phyloP scores from a whole-genome alignment of 1,140 invertebrate species.

The Daktulosphaira vitifoliae region DNA sequence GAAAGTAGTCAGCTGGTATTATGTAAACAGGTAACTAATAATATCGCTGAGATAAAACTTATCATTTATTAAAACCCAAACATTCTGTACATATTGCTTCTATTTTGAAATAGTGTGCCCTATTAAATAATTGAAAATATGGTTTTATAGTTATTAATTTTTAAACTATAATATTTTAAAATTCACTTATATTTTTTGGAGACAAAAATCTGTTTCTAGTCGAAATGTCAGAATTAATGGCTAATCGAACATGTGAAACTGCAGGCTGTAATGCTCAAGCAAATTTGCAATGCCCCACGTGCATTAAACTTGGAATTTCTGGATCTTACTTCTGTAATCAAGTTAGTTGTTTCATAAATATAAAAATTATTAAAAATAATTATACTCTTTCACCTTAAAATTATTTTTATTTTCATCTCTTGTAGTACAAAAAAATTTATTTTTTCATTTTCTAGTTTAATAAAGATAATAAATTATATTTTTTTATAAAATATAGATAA shows the following conservation, averaged over 20 bases:
- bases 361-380: too few relatives aligned
- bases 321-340: conserved; percentile 92
- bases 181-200: too few relatives aligned
- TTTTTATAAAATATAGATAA: too few relatives aligned
- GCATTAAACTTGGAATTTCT: conserved; percentile 84
- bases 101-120: background rate
- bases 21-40: too few relatives aligned
- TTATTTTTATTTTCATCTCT: too few relatives aligned
- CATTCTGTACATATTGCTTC: background rate
- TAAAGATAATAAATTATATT: background rate
- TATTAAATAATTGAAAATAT: background rate
- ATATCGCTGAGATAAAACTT: background rate
- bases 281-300: conserved; percentile 90
- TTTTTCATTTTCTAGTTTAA: too few relatives aligned
- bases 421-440: too few relatives aligned
- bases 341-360: too few relatives aligned
- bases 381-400: too few relatives aligned
- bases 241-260: conserved; percentile 60
- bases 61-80: background rate
- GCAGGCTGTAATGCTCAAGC: conserved; percentile 69
- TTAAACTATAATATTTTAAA: too few relatives aligned
- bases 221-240: conserved; percentile 45
- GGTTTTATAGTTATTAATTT: too few relatives aligned
- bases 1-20: too few relatives aligned
- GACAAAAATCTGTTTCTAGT: background rate